Conservation (phyloP, 2,797 vertebrate genomes). For the Sebastes taczanowskii region DNA sequence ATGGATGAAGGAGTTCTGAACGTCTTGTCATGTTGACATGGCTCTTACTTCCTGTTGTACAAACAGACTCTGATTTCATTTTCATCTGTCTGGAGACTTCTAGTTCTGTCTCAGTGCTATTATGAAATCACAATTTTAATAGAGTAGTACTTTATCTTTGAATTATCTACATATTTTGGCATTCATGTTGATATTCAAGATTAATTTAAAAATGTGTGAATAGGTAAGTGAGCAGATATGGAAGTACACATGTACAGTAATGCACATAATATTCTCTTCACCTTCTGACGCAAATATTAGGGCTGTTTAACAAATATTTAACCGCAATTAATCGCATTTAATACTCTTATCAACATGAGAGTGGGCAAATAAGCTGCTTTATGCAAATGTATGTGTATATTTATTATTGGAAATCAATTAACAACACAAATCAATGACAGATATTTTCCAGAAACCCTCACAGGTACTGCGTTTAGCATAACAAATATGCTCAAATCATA, state of each 20-base stretch:
- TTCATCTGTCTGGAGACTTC: neutral
- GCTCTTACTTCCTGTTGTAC: neutral
- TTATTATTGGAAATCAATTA: too few relatives aligned
- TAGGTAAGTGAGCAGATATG: neutral
- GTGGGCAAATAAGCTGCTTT: too few relatives aligned
- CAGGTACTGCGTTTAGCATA: too few relatives aligned
- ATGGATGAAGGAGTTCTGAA: neutral
- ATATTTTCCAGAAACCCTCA: too few relatives aligned
- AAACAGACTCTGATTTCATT: neutral
- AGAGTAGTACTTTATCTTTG: neutral
- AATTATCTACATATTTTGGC: neutral
- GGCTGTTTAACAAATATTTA: too few relatives aligned
- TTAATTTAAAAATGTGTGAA: accelerated
- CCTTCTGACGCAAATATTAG: neutral
- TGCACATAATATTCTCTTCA: neutral
- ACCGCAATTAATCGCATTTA: too few relatives aligned
- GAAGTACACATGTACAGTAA: neutral
- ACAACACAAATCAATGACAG: accelerated
- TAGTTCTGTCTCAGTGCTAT: neutral
- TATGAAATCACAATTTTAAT: neutral
- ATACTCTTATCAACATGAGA: too few relatives aligned
- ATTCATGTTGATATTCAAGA: neutral
- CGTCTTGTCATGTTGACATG: neutral
- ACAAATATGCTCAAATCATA: too few relatives aligned
- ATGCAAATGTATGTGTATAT: too few relatives aligned